Percentiles rank a stretch among this genome's conserved stretches.
phyloP scores from a whole-genome alignment of 2,797 vertebrate genomes.

The Gymnodraco acuticeps region DNA sequence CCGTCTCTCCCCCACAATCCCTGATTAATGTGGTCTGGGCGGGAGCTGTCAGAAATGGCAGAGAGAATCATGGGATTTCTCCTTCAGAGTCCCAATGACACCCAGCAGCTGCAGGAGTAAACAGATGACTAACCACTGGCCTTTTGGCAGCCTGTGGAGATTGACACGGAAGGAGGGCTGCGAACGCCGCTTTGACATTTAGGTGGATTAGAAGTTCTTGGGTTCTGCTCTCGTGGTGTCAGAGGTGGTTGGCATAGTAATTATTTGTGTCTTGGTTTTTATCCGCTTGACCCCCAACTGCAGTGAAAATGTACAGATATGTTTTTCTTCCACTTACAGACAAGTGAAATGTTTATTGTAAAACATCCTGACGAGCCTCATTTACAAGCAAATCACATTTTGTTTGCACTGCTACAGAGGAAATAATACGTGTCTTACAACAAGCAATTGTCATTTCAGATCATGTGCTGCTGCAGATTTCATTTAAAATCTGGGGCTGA shows the following conservation, averaged over 20 bases:
- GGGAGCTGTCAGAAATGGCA: constrained; percentile 83
- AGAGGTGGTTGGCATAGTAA: constrained; percentile 77
- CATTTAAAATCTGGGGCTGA: constrained; percentile 60
- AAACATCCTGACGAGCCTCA: constrained; percentile 31
- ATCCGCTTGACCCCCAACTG: constrained; percentile 45
- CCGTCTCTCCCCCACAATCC: constrained; percentile 72
- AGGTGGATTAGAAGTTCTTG: constrained; percentile 82
- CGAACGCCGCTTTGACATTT: constrained; percentile 79
- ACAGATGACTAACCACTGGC: constrained; percentile 85
- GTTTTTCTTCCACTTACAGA: constrained; percentile 21
- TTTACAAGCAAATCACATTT: constrained; percentile 57
- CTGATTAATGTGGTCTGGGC: constrained; percentile 82
- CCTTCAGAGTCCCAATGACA: constrained; percentile 82
- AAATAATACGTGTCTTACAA: constrained; percentile 37
- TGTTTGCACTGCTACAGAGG: constrained; percentile 20
- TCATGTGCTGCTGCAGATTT: constrained; percentile 65
- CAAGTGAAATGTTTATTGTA: constrained; percentile 17
- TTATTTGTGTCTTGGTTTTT: constrained; percentile 70
- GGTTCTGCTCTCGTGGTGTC: constrained; percentile 76
- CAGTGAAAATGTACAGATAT: constrained; percentile 26
- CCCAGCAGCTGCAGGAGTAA: constrained; percentile 83
- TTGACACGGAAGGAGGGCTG: constrained; percentile 67
- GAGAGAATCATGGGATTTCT: constrained; percentile 84
- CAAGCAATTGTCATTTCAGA: constrained; percentile 64
- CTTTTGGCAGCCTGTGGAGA: constrained; percentile 82